Evolutionary conservation across 2,888 invertebrate species (phyloP).

Genomic region (Rhaphigaster nebulosa): DNA sequence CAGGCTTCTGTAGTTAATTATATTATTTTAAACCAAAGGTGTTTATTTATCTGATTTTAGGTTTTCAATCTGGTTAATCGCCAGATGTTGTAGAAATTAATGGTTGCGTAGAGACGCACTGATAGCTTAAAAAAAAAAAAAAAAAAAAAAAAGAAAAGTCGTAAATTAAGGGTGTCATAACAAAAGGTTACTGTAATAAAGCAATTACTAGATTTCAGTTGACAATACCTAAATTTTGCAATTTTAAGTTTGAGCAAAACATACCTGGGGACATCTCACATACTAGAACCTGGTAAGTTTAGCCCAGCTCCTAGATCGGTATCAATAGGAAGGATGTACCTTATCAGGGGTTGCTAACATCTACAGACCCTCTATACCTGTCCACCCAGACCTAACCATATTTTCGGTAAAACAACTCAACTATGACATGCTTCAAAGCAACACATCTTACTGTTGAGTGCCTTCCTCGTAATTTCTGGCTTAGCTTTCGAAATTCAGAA

Average conservation of each 20-base stretch:
- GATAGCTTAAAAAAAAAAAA: too few relatives aligned
- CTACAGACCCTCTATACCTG: constrained; percentile 19
- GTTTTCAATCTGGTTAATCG: too few relatives aligned
- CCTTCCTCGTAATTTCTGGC: neutral
- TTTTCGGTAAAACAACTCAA: neutral
- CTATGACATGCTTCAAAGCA: neutral
- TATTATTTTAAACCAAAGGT: too few relatives aligned
- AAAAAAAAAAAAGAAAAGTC: too few relatives aligned
- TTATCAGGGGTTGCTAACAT: constrained; percentile 22
- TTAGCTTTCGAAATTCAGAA: too few relatives aligned
- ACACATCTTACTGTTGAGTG: neutral
- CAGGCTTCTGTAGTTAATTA: too few relatives aligned
- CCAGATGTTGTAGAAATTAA: too few relatives aligned
- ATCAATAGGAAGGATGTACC: constrained; percentile 26
- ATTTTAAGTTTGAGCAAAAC: neutral
- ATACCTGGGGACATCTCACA: neutral
- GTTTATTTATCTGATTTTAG: too few relatives aligned
- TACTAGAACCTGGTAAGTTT: neutral
- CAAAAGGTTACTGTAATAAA: too few relatives aligned
- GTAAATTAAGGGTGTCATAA: too few relatives aligned
- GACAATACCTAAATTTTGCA: neutral
- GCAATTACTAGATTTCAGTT: neutral
- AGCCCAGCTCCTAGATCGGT: neutral
- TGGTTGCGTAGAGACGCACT: too few relatives aligned
- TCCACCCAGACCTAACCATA: neutral